A percentile compares a stretch with the other conserved stretches of the same genome.
Conservation (phyloP, 2,113 vertebrate species). For the Saguinus imperator region DNA sequence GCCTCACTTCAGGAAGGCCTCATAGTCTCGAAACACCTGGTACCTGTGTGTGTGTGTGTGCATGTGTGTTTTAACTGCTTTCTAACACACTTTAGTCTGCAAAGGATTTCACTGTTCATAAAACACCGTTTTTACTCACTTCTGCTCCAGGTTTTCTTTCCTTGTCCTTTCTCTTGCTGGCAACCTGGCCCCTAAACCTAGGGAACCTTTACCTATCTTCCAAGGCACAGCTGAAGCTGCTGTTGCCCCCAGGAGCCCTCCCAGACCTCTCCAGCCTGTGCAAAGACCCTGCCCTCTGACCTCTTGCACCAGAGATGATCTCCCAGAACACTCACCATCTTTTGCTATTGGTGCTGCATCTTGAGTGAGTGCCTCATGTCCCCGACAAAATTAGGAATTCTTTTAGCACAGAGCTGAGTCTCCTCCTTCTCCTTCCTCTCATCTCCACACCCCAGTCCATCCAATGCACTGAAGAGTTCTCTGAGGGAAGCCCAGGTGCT, state of each 20-base stretch:
- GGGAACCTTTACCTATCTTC: not conserved
- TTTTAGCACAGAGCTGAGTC: not conserved
- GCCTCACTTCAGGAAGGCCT: not conserved
- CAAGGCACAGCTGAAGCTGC: not conserved
- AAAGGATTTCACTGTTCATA: not conserved
- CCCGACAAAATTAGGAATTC: not conserved
- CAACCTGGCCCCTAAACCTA: not conserved
- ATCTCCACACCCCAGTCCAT: accelerated
- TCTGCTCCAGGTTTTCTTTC: not conserved
- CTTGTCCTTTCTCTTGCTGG: not conserved
- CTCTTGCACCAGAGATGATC: too few species aligned
- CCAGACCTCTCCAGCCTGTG: not conserved
- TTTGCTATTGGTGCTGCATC: accelerated
- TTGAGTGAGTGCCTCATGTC: not conserved
- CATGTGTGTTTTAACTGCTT: not conserved
- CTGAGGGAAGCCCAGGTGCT: not conserved
- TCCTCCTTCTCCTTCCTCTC: not conserved
- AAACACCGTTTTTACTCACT: not conserved
- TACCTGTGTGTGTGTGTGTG: too few species aligned
- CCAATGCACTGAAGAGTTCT: not conserved
- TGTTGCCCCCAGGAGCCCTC: not conserved
- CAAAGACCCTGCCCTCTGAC: not conserved
- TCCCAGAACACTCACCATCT: not conserved
- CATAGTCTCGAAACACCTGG: not conserved
- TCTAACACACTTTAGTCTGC: not conserved